phyloP scores from a whole-genome alignment of 2,888 invertebrate genomes.

The Oxystoma pomonae region DNA sequence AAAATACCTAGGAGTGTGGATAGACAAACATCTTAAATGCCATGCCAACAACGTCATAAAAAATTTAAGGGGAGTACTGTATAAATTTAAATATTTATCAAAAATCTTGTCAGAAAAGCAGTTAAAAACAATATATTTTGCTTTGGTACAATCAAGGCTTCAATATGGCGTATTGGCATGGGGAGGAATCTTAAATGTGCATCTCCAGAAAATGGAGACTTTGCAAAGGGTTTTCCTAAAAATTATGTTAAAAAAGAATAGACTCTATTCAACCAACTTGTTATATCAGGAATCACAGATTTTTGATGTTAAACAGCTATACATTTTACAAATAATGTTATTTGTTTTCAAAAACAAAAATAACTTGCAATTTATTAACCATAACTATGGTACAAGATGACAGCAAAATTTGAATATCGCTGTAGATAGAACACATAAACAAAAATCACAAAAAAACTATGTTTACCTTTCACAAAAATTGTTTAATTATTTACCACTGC shows the following conservation, averaged over 20 bases:
- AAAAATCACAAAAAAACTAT: too few relatives aligned
- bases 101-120: neutral
- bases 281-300: neutral
- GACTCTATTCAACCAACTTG: neutral
- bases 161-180: slow-evolving; percentile 3
- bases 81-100: slow-evolving; percentile 5
- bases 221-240: neutral
- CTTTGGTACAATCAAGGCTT: neutral
- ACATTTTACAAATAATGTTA: neutral
- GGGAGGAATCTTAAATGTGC: neutral
- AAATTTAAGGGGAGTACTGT: neutral
- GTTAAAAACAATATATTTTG: slow-evolving; percentile 2
- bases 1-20: slow-evolving; percentile 2
- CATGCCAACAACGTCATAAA: neutral
- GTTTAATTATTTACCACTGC: neutral
- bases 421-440: neutral
- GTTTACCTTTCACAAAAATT: neutral
- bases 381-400: too few relatives aligned
- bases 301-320: slow-evolving; percentile 2
- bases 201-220: neutral
- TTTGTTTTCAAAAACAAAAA: too few relatives aligned
- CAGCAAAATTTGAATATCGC: neutral
- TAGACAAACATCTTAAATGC: neutral
- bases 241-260: slow-evolving; percentile 1
- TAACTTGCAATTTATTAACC: too few relatives aligned